Evolutionary conservation across 1,140 invertebrate species (phyloP).

Genomic region (Cydia splendana): DNA sequence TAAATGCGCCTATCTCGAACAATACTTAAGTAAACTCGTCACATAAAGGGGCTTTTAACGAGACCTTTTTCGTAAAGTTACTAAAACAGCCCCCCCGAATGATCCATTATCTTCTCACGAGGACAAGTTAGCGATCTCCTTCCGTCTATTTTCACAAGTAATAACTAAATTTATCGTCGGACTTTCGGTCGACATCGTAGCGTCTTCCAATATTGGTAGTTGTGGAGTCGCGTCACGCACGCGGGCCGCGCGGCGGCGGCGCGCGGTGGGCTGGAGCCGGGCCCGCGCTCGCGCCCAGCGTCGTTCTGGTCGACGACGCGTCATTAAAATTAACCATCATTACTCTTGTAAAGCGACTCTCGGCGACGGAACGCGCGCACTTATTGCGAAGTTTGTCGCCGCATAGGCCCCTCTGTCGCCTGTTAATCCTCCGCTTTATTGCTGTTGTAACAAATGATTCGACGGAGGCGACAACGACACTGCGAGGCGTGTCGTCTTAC

Average conservation of each 20-base stretch:
- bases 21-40: constrained; percentile 69
- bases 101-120: constrained; percentile 78
- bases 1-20: constrained; percentile 44
- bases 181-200: constrained; percentile 69
- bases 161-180: constrained; percentile 79
- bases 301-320: constrained; percentile 64
- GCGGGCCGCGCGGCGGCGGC: constrained; percentile 44
- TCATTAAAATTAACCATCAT: constrained; percentile 80
- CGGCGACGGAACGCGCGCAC: constrained; percentile 58
- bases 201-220: constrained; percentile 73
- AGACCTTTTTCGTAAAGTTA: constrained; percentile 70
- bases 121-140: constrained; percentile 79
- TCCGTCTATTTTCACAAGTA: constrained; percentile 80
- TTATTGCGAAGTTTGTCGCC: constrained; percentile 72
- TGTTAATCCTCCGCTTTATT: constrained; percentile 70
- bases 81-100: constrained; percentile 72
- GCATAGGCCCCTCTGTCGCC: constrained; percentile 49
- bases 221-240: constrained; percentile 69
- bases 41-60: constrained; percentile 74
- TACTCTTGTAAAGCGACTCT: constrained; percentile 74
- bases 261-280: constrained; percentile 42
- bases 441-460: constrained; percentile 67
- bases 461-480: constrained; percentile 39
- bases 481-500: constrained; percentile 40
- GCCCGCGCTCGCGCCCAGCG: constrained; percentile 46